These are phyloP conservation scores for Piscicola geometra DNA, from an alignment of 2,888 invertebrate genomes.

Conservation along the genomic window DNA sequence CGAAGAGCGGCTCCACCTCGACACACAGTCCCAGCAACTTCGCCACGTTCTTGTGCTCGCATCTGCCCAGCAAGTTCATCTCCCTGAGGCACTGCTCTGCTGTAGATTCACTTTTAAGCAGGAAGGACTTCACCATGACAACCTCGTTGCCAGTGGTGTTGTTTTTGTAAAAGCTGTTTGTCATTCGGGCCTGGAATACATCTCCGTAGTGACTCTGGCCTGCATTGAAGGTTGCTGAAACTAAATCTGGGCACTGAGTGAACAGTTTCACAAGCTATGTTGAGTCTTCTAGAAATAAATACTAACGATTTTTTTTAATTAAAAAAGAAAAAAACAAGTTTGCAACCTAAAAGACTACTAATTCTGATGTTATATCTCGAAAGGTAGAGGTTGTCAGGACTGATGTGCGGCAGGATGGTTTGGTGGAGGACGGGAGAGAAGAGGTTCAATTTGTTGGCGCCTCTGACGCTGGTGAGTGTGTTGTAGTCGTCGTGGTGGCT, in stretches of 20 bases:
- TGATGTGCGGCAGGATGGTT: slow-evolving; percentile 27
- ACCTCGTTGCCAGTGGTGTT: slow-evolving; percentile 56
- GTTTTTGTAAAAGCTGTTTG: not conserved
- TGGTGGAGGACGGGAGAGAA: slow-evolving; percentile 29
- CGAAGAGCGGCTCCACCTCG: slow-evolving; percentile 72
- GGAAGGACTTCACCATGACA: slow-evolving; percentile 54
- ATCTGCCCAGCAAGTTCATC: slow-evolving; percentile 75
- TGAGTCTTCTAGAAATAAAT: not conserved
- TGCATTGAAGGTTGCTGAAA: slow-evolving; percentile 47
- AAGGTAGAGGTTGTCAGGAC: slow-evolving; percentile 65
- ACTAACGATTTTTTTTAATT: not conserved
- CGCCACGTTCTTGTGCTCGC: slow-evolving; percentile 68
- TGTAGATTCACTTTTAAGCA: slow-evolving; percentile 50
- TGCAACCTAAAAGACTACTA: slow-evolving; percentile 59
- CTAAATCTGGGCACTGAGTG: too few relatives aligned
- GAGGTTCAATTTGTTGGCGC: slow-evolving; percentile 24
- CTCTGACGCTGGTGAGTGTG: slow-evolving; percentile 26
- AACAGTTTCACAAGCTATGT: too few relatives aligned
- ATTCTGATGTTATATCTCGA: slow-evolving; percentile 69
- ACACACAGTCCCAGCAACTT: slow-evolving; percentile 74
- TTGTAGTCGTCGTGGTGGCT: slow-evolving; percentile 28
- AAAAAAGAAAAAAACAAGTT: not conserved
- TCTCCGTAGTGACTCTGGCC: slow-evolving; percentile 90
- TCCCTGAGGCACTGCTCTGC: slow-evolving; percentile 75
- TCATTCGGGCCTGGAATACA: slow-evolving; percentile 71